Conservation (phyloP, 2,113 vertebrate species). For the Macrotis lagotis region DNA sequence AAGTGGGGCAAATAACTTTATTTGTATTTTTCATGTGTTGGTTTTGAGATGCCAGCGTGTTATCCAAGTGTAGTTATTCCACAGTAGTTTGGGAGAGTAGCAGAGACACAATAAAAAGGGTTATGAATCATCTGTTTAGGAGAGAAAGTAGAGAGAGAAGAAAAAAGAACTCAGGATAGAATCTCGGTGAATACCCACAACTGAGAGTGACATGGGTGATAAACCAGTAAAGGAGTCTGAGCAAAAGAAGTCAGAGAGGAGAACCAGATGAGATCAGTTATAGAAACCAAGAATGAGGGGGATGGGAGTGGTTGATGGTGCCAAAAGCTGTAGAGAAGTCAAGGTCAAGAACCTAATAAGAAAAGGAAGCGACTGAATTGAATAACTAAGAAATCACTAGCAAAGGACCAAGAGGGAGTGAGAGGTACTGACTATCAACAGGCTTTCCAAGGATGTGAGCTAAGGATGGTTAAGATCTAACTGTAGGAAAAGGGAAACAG, state of each 20-base stretch:
- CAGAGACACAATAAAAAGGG: background rate
- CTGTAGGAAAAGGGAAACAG: background rate
- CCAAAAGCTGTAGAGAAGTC: background rate
- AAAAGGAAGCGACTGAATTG: background rate
- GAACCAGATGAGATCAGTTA: background rate
- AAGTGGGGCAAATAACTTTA: background rate
- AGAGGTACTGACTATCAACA: background rate
- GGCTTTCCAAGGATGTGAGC: background rate
- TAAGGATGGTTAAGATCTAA: background rate
- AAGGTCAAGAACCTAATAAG: background rate
- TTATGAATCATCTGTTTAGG: background rate
- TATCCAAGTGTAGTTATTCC: too few relatives aligned
- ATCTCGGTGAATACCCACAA: background rate
- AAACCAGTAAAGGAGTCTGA: background rate
- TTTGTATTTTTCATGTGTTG: background rate
- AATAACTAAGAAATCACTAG: background rate
- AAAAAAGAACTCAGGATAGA: background rate
- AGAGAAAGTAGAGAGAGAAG: background rate
- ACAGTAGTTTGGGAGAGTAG: background rate
- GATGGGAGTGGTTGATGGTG: background rate
- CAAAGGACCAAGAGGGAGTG: background rate
- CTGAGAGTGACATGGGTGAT: background rate
- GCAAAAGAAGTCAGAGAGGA: background rate
- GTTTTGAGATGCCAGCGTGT: too few relatives aligned
- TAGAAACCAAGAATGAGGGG: background rate